Evolutionary conservation across 2,113 vertebrate genomes (phyloP).

Genomic region (Delphinus delphis): DNA sequence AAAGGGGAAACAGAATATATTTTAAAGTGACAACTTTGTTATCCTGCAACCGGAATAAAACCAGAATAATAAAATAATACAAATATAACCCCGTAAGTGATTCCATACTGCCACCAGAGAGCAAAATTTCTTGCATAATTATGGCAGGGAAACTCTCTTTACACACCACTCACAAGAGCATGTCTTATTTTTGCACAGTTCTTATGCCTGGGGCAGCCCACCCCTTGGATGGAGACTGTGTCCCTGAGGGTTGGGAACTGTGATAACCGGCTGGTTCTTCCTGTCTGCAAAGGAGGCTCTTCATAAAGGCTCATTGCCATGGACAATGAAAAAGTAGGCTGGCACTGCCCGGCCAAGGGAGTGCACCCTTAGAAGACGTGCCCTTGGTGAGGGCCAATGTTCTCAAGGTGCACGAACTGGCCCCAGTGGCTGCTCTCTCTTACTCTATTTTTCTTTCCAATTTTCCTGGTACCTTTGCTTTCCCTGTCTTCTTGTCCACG

Average conservation of each 20-base stretch:
- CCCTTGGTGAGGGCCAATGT: background rate
- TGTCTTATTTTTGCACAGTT: conserved; percentile 49
- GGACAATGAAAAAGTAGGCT: conserved; percentile 43
- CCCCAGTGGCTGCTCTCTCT: conserved; percentile 50
- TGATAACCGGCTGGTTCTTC: conserved; percentile 19
- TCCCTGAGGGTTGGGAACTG: conserved; percentile 64
- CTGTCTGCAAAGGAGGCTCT: conserved; percentile 57
- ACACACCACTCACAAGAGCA: conserved; percentile 50
- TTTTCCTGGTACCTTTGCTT: background rate
- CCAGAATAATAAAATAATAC: conserved; percentile 73
- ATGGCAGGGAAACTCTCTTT: conserved; percentile 47
- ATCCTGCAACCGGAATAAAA: conserved; percentile 71
- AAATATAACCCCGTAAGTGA: conserved; percentile 71
- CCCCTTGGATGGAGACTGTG: conserved; percentile 47
- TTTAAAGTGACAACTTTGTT: conserved; percentile 76
- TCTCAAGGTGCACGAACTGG: conserved; percentile 20
- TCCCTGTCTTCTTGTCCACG: background rate
- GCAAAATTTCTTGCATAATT: conserved; percentile 54
- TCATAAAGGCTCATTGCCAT: conserved; percentile 28
- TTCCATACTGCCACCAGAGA: conserved; percentile 58
- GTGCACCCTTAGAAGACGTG: background rate
- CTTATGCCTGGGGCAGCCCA: conserved; percentile 36
- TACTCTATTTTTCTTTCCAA: background rate
- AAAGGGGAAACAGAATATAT: conserved; percentile 70
- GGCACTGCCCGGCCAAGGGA: conserved; percentile 44